Base-by-base conservation (phyloP, 2,888 invertebrate species). In the Drosophila colorata region DNA sequence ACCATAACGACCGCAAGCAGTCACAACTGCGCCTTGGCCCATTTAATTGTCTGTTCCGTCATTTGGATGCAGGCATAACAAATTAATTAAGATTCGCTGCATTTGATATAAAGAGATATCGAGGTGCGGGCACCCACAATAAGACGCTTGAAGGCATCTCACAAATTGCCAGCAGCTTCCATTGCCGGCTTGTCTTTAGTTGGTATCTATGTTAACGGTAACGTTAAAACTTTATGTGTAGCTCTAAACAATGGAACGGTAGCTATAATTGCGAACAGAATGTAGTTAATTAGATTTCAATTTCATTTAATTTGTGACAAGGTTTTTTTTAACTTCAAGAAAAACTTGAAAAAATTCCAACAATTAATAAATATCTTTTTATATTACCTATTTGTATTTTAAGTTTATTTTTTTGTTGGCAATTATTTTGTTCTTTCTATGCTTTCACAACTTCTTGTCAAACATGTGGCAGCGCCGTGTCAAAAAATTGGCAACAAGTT, bases 11-110 rank as follows among this genome's bases (percentile, higher is more conserved):
- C 18, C 38, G 41, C 49, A 52, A 23, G 16, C 28, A 23, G 25
- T 4, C 37, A 20, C 49, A 33, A 37, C 20, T 48, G 56, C 38
- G 38, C 57, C 61, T 55, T 49, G 67, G 41, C 52, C 56, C 46
- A 77, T 63, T 76, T 83, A 67, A 66, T 63, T 51, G 56, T 53
- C 6, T 14, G 28, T 14, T 35, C 14, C 28, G 37, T 44, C 61
- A 59, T 74, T 53, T 60, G 46, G 28, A 35, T 40, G 55, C 51
- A 51, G 48, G 38, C 72, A 60, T 47, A 60, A 58, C 74, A 70
- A 68, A 67, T 69, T 69, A 68, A 84, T 77, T 80, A 67, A 72
- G 69, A 69, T 70, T 11, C 35, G 46, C 23, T 33, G 41, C 43
- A 41, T 40, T 60, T 53, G 44, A 63, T 58, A 43, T 33, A 23